phyloP scores from a whole-genome alignment of 2,113 vertebrate species.

The Maccullochella peelii region DNA sequence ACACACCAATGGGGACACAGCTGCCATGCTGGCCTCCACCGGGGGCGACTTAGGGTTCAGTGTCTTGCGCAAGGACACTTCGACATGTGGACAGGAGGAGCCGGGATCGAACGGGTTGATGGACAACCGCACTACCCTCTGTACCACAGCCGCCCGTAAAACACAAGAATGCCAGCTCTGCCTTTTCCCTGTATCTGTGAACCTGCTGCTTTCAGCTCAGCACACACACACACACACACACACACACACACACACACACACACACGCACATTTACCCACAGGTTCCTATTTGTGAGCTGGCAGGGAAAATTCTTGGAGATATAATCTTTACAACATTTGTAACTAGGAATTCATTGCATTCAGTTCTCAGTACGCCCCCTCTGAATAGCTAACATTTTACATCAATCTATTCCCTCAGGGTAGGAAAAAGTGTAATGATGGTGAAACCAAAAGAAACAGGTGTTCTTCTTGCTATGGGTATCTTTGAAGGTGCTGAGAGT shows the following conservation, averaged over 20 bases:
- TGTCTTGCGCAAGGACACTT: too few species aligned
- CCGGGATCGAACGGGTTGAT: too few species aligned
- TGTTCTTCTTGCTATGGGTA: conserved; percentile 63
- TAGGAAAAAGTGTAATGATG: conserved; percentile 66
- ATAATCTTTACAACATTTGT: conserved; percentile 72
- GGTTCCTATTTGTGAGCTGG: conserved; percentile 31
- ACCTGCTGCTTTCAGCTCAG: conserved; percentile 25
- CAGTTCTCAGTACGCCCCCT: conserved; percentile 59
- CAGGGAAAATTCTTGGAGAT: conserved; percentile 38
- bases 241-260: conserved; percentile 1
- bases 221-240: conserved; percentile 18
- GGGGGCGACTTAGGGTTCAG: too few species aligned
- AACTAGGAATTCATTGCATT: conserved; percentile 74
- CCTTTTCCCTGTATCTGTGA: conserved; percentile 11
- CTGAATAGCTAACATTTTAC: conserved; percentile 74
- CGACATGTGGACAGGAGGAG: too few species aligned
- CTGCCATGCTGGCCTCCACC: too few species aligned
- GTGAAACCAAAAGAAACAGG: conserved; percentile 77
- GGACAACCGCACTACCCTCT: too few species aligned
- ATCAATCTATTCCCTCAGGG: conserved; percentile 67
- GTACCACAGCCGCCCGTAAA: too few species aligned
- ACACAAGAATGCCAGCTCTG: conserved; percentile 33
- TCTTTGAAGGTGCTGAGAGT: conserved; percentile 66
- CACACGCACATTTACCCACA: conserved; percentile 6
- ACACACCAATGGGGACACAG: too few species aligned